Conservation (phyloP, 2,113 vertebrate species). For the Cathartes aura region DNA sequence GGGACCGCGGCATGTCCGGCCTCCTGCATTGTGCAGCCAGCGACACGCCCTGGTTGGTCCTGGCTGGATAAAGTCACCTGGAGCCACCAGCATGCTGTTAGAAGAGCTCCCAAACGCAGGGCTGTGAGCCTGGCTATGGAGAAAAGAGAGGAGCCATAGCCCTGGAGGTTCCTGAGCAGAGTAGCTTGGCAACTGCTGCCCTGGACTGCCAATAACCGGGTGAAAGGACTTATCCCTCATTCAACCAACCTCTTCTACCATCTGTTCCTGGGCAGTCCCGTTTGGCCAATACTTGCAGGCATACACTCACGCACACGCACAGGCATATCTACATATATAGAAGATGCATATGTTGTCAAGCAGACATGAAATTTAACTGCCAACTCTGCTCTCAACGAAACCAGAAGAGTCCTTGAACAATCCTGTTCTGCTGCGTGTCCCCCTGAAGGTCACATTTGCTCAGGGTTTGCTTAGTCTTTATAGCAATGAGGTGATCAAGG, state of each 20-base stretch:
- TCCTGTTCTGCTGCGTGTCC: not conserved
- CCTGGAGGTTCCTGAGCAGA: not conserved
- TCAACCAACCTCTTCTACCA: not conserved
- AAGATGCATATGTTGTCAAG: not conserved
- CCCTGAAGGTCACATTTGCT: not conserved
- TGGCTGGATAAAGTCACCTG: not conserved
- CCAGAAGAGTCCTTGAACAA: not conserved
- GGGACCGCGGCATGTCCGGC: not conserved
- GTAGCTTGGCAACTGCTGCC: not conserved
- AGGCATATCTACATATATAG: not conserved
- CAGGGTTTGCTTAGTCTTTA: not conserved
- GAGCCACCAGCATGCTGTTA: not conserved
- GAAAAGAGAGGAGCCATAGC: not conserved
- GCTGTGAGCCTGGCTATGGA: not conserved
- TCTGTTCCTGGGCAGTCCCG: not conserved
- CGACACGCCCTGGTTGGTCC: not conserved
- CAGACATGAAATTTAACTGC: not conserved
- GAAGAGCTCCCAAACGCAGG: not conserved
- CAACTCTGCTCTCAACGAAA: not conserved
- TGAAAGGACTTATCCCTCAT: not conserved
- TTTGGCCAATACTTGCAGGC: not conserved
- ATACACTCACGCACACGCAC: rapidly evolving
- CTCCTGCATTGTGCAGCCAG: not conserved
- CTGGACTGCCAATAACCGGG: not conserved
- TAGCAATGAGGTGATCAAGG: not conserved